Percentiles rank a stretch among this genome's conserved stretches.
Conservation (phyloP, 2,797 vertebrate genomes). For the Cyclura pinguis region DNA sequence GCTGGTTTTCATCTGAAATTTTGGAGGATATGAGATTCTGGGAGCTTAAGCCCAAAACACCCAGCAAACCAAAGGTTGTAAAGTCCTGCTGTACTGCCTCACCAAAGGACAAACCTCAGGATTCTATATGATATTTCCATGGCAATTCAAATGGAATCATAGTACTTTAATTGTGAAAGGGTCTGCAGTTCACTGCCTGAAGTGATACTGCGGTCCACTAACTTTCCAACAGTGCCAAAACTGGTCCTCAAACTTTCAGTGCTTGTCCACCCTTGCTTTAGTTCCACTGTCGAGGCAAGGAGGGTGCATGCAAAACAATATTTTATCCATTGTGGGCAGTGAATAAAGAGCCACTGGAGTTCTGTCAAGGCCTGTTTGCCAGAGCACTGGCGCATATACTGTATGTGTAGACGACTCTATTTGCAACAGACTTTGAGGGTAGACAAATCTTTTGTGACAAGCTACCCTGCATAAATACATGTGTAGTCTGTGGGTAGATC, state of each 20-base stretch:
- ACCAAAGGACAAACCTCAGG: too few species aligned
- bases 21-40: background rate
- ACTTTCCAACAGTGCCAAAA: too few species aligned
- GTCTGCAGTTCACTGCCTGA: too few species aligned
- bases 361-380: background rate
- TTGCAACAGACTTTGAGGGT: background rate
- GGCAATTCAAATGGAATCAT: too few species aligned
- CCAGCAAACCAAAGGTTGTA: too few species aligned
- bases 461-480: background rate
- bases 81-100: too few species aligned
- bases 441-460: constrained; percentile 16
- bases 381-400: background rate
- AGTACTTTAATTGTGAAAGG: too few species aligned
- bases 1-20: too few species aligned
- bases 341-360: background rate
- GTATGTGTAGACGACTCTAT: constrained; percentile 2
- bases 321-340: background rate
- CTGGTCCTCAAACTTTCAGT: too few species aligned
- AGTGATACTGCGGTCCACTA: too few species aligned
- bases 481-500: constrained; percentile 3
- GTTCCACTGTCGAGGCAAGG: background rate
- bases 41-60: background rate
- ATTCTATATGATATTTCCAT: too few species aligned
- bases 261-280: background rate
- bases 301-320: background rate